These are phyloP conservation scores for Hephaestus fuliginosus DNA, from an alignment of 2,797 vertebrate species.

Conservation along the genomic window DNA sequence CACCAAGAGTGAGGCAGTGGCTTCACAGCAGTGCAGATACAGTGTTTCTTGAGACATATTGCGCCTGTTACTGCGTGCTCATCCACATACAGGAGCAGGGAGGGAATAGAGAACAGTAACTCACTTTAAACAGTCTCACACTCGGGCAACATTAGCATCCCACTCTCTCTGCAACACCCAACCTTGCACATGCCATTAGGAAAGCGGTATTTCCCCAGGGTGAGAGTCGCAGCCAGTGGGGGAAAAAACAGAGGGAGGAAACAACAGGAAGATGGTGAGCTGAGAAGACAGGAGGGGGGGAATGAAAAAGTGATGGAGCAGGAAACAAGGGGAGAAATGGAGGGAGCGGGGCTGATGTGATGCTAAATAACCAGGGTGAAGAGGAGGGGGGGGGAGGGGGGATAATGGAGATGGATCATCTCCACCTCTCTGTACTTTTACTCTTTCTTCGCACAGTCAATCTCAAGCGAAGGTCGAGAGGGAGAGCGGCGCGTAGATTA, in stretches of 20 bases:
- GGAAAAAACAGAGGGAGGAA: slow-evolving; percentile 26
- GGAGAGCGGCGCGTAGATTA: slow-evolving; percentile 52
- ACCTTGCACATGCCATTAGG: slow-evolving; percentile 53
- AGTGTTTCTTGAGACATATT: slow-evolving; percentile 21
- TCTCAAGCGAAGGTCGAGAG: slow-evolving; percentile 61
- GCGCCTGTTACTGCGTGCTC: slow-evolving; percentile 22
- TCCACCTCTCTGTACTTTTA: slow-evolving; percentile 44
- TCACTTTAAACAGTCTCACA: slow-evolving; percentile 44
- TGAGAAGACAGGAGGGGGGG: slow-evolving; percentile 38
- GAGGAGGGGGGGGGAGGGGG: too few species aligned
- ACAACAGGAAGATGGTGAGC: slow-evolving; percentile 55
- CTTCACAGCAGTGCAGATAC: slow-evolving; percentile 32
- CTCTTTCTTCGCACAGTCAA: slow-evolving; percentile 27
- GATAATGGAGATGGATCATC: slow-evolving; percentile 68
- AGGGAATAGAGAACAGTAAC: slow-evolving; percentile 22
- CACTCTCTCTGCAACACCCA: slow-evolving; percentile 32
- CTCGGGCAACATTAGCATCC: slow-evolving; percentile 48
- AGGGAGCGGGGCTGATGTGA: slow-evolving; percentile 35
- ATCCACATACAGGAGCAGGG: slow-evolving; percentile 24
- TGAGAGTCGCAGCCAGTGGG: slow-evolving; percentile 28
- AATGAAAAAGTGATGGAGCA: slow-evolving; percentile 57
- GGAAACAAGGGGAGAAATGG: slow-evolving; percentile 49
- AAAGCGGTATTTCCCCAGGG: slow-evolving; percentile 58
- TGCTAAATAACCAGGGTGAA: slow-evolving; percentile 58
- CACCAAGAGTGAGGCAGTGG: slow-evolving; percentile 5